Evolutionary conservation across 2,113 vertebrate genomes (phyloP), one percentile per base, ranked within the genome.

Genomic region (Cololabis saira): DNA sequence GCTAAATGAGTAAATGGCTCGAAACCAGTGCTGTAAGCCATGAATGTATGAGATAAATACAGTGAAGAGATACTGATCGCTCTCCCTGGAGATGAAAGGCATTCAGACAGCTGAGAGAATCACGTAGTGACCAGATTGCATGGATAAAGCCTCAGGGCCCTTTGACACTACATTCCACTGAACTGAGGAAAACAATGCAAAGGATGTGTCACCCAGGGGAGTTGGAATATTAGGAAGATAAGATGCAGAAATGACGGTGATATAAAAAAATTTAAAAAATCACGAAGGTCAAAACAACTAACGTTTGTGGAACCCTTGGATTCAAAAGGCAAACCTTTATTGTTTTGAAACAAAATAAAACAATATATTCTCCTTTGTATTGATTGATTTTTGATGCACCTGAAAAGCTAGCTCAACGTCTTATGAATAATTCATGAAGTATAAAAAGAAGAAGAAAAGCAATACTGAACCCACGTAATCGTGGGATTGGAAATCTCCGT

Each of bases 71-170:
- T 85, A 87, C 42, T 45, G 65, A 83, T 80, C 75, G 17, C 53
- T 67, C 58, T 78, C 58, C 22, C 49, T 67, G 18, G 61, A 62
- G 77, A 88, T 87, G 74, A 90, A 85, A 87, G 76, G 63, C 76
- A 76, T 79, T 87, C 81, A 81, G 72, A 60, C 65, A 60, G 71
- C 17, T 27, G 51, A 64, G 61, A 67, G 71, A 84, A 74, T 80
- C 51, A 71, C 69, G 69, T 78, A 75, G 53, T 57, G 67, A 51
- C 60, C 56, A 76, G 64, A 47, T 61, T 61, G 40, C 48, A 56
- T 52, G 78, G 66, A 49, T 45, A 51, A 67, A 30, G 45, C 77
- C 81, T 51, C 57, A 14, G 54, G 83, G 76, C 61, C 19, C 58
- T 58, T 74, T 30, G 37, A 78, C 57, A 54, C 5, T 18, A 24